Conservation (phyloP, 2,797 vertebrate genomes). For the Takifugu rubripes region DNA sequence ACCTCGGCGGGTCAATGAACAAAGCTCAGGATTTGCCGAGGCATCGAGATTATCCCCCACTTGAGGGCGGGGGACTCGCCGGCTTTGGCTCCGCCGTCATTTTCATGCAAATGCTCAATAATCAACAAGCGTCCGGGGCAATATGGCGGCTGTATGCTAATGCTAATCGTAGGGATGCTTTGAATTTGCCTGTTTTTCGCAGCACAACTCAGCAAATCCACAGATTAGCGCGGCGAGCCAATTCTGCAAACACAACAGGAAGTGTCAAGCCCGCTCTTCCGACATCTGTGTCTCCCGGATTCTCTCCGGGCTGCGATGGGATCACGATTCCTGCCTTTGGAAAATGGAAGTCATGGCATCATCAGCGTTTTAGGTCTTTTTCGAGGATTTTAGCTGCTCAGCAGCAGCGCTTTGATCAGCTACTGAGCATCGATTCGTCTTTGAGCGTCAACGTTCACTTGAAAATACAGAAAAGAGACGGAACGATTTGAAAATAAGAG, state of each 20-base stretch:
- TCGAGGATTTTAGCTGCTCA: constrained; percentile 32
- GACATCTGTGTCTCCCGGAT: constrained; percentile 20
- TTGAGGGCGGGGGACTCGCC: constrained; percentile 21
- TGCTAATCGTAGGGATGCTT: constrained; percentile 27
- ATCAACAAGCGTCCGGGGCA: constrained; percentile 44
- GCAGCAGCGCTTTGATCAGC: constrained; percentile 40
- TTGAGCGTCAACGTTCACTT: constrained; percentile 4
- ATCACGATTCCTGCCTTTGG: too few relatives aligned
- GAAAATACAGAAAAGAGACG: too few relatives aligned
- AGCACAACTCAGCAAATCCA: constrained; percentile 40
- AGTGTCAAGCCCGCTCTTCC: constrained; percentile 17
- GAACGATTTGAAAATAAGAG: too few relatives aligned
- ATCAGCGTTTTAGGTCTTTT: constrained; percentile 3
- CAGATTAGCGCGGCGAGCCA: constrained; percentile 37
- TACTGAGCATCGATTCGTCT: constrained; percentile 25
- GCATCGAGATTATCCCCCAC: constrained; percentile 38
- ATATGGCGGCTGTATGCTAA: constrained; percentile 39
- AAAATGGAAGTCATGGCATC: too few relatives aligned
- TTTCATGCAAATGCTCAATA: constrained; percentile 58
- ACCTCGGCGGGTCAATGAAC: constrained; percentile 67
- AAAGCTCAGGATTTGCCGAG: constrained; percentile 51
- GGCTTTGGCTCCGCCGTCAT: constrained; percentile 45
- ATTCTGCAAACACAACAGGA: constrained; percentile 22
- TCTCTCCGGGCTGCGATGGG: too few relatives aligned
- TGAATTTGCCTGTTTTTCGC: constrained; percentile 41